Evolutionary conservation across 2,113 vertebrate genomes (phyloP), one percentile per base, ranked within the genome.

Genomic region (Nothoprocta perdicaria): DNA sequence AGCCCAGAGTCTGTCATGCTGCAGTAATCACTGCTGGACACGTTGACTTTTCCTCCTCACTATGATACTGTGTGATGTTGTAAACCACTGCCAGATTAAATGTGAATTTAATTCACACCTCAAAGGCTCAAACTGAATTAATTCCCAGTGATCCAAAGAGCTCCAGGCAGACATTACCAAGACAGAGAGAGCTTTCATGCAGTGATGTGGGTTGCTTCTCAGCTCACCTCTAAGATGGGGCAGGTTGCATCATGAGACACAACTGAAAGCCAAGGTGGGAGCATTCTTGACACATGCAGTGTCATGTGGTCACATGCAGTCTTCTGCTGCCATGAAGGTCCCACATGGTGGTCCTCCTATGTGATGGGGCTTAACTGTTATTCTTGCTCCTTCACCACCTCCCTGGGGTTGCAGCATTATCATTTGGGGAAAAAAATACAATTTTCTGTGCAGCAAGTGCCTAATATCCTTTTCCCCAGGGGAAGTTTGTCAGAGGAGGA

Each of bases 41-140:
- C n/a, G 4, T 13, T 40, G 77, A 40, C 41, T 60, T 88, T 89
- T 62, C 80, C 83, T 88, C 71, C 65, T 72, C 78, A 38, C 69
- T 65, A 10, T 58, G 46, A 2, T 43, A 8, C 29, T 55, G 26
- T 84, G 69, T 69, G 63, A 84, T 55, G 57, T 6, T 83, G 57
- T 90, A 86, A 86, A 82, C 26, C n/a, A 14, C 29, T 65, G 50
- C 29, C 80, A 78, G 66, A 88, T 92, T 76, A 90, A 93, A 90
- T 66, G 80, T 88, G 88, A 90, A 79, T 79, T 68, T 72, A 48
- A 86, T 31, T 55, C 48, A 72, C 52, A 43, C 40, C 66, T 68
- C 35, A 38, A 35, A 73, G 74, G 74, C 55, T 95, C n/a, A 4
- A 52, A 17, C 0, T 69, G 63, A 62, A 41, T 92, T 62, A 46